These are phyloP conservation scores for Tympanuchus pallidicinctus DNA, from an alignment of 2,113 vertebrate genomes.

Conservation along the genomic window DNA sequence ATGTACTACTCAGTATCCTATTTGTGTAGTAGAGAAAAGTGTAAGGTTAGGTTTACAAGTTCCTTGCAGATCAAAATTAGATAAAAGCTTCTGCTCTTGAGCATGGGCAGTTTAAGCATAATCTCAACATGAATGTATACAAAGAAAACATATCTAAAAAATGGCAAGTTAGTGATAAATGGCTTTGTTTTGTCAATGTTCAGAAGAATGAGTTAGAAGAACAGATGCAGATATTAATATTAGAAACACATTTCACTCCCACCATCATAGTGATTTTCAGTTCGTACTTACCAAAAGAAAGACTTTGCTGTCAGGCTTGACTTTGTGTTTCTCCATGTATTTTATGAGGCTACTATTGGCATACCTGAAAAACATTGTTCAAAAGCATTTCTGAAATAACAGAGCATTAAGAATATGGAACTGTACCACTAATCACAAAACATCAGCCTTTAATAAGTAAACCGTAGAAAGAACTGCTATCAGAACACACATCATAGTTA, in stretches of 20 bases:
- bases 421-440: not conserved
- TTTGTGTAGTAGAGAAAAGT: not conserved
- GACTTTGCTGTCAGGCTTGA: slow-evolving; percentile 99
- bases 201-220: not conserved
- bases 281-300: slow-evolving; percentile 91
- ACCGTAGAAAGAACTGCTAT: not conserved
- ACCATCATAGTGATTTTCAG: not conserved
- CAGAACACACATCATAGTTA: not conserved
- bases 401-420: not conserved
- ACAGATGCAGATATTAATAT: not conserved
- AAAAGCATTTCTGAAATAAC: slow-evolving; percentile 24
- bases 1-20: not conserved
- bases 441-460: not conserved
- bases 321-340: slow-evolving; percentile 99
- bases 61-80: not conserved
- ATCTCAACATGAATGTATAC: not conserved
- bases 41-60: not conserved
- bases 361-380: slow-evolving; percentile 83
- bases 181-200: not conserved
- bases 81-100: not conserved
- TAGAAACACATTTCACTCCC: slow-evolving; percentile 14
- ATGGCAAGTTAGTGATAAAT: not conserved
- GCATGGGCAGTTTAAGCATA: not conserved
- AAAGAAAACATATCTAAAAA: slow-evolving; percentile 1
- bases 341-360: slow-evolving; percentile 99